Evolutionary conservation across 2,113 vertebrate species (phyloP).

Genomic region (Oryzias melastigma): DNA sequence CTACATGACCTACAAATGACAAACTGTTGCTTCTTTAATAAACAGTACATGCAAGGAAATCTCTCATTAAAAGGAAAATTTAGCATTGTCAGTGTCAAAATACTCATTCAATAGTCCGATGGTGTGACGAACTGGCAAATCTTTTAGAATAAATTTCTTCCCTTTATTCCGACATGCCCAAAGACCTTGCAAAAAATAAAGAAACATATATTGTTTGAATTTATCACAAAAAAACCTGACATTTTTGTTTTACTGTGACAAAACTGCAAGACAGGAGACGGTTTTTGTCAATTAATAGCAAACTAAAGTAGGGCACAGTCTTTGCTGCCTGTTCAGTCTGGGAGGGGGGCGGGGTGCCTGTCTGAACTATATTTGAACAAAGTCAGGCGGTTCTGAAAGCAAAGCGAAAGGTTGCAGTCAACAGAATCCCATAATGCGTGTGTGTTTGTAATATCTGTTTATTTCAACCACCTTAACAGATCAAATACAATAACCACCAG

Average conservation of each 20-base stretch:
- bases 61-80: too few relatives aligned
- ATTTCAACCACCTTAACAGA: constrained; percentile 30
- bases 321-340: constrained; percentile 22
- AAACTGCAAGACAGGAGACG: background rate
- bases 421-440: constrained; percentile 23
- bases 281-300: constrained; percentile 16
- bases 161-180: background rate
- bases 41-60: too few relatives aligned
- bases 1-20: constrained; percentile 31
- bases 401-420: constrained; percentile 21
- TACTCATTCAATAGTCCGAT: background rate
- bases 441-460: constrained; percentile 23
- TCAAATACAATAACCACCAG: constrained; percentile 31
- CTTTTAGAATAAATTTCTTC: background rate
- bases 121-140: background rate
- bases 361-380: constrained; percentile 55
- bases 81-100: background rate
- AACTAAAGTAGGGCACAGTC: constrained; percentile 25
- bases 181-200: background rate
- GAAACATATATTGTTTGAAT: too few relatives aligned
- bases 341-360: background rate
- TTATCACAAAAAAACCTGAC: background rate
- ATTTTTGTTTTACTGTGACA: constrained; percentile 16
- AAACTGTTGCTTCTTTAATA: constrained; percentile 2
- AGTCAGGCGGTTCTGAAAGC: constrained; percentile 43